These are phyloP conservation scores for Etia nguti DNA, from an alignment of 2,113 vertebrate genomes.

Conservation along the genomic window DNA sequence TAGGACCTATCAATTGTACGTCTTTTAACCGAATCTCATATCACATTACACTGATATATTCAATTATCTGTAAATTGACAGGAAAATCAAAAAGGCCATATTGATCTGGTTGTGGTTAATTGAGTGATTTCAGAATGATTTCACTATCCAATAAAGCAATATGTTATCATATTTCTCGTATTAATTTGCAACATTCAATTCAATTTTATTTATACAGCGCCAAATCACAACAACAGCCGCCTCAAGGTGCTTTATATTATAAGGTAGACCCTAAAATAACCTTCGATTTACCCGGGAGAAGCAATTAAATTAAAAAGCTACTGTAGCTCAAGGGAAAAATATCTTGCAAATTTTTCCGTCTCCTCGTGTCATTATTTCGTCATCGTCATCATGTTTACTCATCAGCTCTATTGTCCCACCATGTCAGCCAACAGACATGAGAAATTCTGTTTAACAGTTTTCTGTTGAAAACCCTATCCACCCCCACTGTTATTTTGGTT, in stretches of 20 bases:
- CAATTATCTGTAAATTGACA: not conserved
- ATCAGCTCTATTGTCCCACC: not conserved
- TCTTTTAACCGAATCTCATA: not conserved
- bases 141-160: not conserved
- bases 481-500: not conserved
- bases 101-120: not conserved
- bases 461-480: not conserved
- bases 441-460: not conserved
- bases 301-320: not conserved
- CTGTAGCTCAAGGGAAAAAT: not conserved
- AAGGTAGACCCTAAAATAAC: fast-evolving
- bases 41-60: not conserved
- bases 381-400: not conserved
- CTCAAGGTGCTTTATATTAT: not conserved
- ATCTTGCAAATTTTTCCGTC: not conserved
- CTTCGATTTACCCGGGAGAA: not conserved
- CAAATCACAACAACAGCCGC: fast-evolving
- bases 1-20: not conserved
- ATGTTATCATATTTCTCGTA: not conserved
- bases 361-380: not conserved
- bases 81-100: not conserved
- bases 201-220: not conserved
- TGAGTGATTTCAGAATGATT: not conserved
- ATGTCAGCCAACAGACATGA: not conserved
- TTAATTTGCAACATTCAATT: not conserved